These are phyloP conservation scores for Pseudococcus longispinus DNA, from an alignment of 2,888 invertebrate species.

Conservation along the genomic window DNA sequence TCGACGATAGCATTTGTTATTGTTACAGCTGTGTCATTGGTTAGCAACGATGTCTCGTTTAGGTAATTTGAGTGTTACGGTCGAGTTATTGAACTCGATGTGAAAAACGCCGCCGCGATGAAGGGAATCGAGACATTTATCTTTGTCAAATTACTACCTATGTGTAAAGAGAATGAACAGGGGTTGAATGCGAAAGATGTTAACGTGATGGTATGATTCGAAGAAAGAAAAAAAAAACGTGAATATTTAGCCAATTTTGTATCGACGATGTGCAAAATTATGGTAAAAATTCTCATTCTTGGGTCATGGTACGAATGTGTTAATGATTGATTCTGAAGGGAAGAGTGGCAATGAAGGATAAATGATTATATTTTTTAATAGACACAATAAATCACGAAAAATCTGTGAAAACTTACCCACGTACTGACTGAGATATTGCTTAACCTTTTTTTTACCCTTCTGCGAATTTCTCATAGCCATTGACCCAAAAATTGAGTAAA, in stretches of 20 bases:
- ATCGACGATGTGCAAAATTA: not conserved
- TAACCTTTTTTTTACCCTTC: too few species aligned
- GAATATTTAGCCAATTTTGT: not conserved
- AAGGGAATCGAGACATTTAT: not conserved
- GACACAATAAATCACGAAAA: too few species aligned
- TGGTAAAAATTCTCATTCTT: not conserved
- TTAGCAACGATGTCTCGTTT: constrained; percentile 2
- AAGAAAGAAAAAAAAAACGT: not conserved
- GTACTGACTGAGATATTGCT: too few species aligned
- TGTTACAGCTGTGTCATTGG: not conserved
- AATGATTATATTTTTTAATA: too few species aligned
- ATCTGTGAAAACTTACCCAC: too few species aligned
- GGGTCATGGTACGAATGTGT: too few species aligned
- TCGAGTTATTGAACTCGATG: constrained; percentile 14
- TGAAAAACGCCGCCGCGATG: not conserved
- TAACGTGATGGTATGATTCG: not conserved
- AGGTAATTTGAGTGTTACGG: constrained; percentile 6
- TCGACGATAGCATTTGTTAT: not conserved
- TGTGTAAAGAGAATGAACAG: not conserved
- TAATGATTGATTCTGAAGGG: too few species aligned
- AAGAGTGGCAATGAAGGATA: too few species aligned
- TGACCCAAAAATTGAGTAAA: too few species aligned
- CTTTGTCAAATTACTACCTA: not conserved
- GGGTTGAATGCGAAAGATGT: not conserved
- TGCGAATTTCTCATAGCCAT: too few species aligned